Base-by-base conservation (phyloP, 2,113 vertebrate genomes). In the Zeus faber region DNA sequence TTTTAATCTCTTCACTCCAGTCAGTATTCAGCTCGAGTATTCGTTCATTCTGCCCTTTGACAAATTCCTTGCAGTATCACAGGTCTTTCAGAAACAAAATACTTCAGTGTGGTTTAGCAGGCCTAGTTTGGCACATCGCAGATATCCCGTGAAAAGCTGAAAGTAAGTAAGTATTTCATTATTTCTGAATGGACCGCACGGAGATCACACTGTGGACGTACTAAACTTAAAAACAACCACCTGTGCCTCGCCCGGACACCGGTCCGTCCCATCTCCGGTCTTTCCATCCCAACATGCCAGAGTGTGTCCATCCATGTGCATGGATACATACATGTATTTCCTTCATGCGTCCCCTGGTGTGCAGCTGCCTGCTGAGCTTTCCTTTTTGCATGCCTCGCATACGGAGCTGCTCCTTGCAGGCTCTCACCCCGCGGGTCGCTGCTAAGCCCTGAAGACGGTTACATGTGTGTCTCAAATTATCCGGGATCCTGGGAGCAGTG, bases 401-500 rank as follows among this genome's bases (percentile, higher is more conserved):
- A 37, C 3, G 13, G 11, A 37, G 11, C 72, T 57, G 55, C 78
- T 56, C 66, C 76, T 62, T 62, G 17, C 63, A 46, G 73, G 27
- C 64, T 58, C 41, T 44, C 65, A 48, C 68, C 53, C 45, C 9
- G 35, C 59, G 72, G 78, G 67, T 70, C 77, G 59, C 49, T 64
- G 59, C 67, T 60, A 70, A 75, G 77, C 54, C 51, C 29, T 2
- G 43, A 40, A 64, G 47, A 41, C 51, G 66, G 67, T 73, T 61
- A 56, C 72, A 79, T 76, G 78, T 71, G 80, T 68, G 69, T 81
- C 80, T 80, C 9, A 45, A 83, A 85, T 83, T 85, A 85, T 78
- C 25, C 52, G 65, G 67, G 74, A 73, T 67, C 65, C 67, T 67
- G 58, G 63, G 66, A 54, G 25, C 43, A 69, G 63, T 61, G 59